Evolutionary conservation across 92 coral and sea anemone species (phyloP).

Genomic region (Micromussa lordhowensis): DNA sequence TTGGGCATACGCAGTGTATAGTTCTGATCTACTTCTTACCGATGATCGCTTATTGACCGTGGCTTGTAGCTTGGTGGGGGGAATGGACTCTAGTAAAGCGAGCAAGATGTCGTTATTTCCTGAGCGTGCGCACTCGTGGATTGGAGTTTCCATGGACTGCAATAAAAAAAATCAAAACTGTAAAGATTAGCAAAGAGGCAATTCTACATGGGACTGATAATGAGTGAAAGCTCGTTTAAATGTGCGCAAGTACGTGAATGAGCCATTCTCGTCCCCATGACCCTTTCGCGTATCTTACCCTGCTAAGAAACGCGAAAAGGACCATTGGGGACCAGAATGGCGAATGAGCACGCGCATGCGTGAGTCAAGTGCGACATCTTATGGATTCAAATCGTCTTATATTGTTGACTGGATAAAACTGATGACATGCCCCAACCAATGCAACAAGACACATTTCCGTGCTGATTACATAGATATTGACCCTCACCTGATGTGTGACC

Average conservation of each 20-base stretch:
- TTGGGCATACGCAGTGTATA: not conserved
- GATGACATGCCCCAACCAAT: not conserved
- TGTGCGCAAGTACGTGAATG: not conserved
- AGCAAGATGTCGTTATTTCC: conserved; percentile 88
- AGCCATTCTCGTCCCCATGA: too few relatives aligned
- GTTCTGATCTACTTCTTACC: conserved; percentile 51
- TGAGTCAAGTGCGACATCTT: too few relatives aligned
- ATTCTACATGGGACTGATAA: not conserved
- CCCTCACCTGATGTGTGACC: conserved; percentile 45
- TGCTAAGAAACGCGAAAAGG: too few relatives aligned
- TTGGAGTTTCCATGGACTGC: conserved; percentile 88
- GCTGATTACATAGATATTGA: not conserved
- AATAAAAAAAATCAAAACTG: not conserved
- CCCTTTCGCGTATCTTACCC: too few relatives aligned
- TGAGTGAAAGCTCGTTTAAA: too few relatives aligned
- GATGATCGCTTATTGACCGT: conserved; percentile 87
- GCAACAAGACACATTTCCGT: not conserved
- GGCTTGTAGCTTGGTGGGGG: conserved; percentile 79
- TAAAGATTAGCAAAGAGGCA: not conserved
- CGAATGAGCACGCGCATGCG: too few relatives aligned
- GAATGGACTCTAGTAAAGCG: conserved; percentile 74
- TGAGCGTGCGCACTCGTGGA: conserved; percentile 95
- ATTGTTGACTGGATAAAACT: not conserved
- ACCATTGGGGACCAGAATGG: too few relatives aligned
- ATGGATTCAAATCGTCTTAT: too few relatives aligned